These are phyloP conservation scores for Chaetodon trifascialis DNA, from an alignment of 2,113 vertebrate genomes.

Conservation along the genomic window DNA sequence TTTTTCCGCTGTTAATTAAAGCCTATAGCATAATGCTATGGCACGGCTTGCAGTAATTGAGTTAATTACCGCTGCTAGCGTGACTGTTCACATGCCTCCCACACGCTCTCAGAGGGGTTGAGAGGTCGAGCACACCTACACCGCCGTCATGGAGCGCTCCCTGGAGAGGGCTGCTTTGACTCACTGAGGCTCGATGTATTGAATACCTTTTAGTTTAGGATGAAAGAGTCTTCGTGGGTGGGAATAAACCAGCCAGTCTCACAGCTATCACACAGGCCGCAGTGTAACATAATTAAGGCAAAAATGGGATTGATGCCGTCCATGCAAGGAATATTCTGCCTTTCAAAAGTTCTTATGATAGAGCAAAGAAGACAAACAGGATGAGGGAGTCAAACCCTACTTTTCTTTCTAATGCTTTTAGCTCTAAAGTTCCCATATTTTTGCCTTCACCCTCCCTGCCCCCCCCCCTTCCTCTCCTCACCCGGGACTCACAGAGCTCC, in stretches of 20 bases:
- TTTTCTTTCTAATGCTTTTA: slow-evolving; percentile 4
- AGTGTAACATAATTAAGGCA: slow-evolving; percentile 1
- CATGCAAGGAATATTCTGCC: neutral
- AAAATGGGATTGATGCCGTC: neutral
- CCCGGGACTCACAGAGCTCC: slow-evolving; percentile 47
- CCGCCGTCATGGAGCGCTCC: slow-evolving; percentile 29
- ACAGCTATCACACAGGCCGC: neutral
- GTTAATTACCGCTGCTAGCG: slow-evolving; percentile 58
- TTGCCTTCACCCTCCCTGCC: neutral
- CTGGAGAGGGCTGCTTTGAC: slow-evolving; percentile 16
- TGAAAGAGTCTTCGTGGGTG: slow-evolving; percentile 11
- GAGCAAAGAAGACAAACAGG: neutral
- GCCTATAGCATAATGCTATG: slow-evolving; percentile 35
- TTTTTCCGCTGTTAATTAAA: slow-evolving; percentile 48
- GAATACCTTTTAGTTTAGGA: slow-evolving; percentile 23
- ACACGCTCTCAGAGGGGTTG: slow-evolving; percentile 15
- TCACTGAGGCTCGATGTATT: slow-evolving; percentile 2
- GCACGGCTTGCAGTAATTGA: slow-evolving; percentile 55
- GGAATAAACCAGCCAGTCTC: slow-evolving; percentile 5
- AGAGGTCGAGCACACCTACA: slow-evolving; percentile 45
- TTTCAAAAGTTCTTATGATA: neutral
- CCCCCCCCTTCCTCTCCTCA: slow-evolving; percentile 15
- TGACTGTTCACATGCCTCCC: slow-evolving; percentile 44
- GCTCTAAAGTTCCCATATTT: neutral
- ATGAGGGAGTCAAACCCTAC: neutral